Evolutionary conservation across 2,797 vertebrate species (phyloP), one percentile per base, ranked within the genome.

Genomic region (Florisuga fusca): DNA sequence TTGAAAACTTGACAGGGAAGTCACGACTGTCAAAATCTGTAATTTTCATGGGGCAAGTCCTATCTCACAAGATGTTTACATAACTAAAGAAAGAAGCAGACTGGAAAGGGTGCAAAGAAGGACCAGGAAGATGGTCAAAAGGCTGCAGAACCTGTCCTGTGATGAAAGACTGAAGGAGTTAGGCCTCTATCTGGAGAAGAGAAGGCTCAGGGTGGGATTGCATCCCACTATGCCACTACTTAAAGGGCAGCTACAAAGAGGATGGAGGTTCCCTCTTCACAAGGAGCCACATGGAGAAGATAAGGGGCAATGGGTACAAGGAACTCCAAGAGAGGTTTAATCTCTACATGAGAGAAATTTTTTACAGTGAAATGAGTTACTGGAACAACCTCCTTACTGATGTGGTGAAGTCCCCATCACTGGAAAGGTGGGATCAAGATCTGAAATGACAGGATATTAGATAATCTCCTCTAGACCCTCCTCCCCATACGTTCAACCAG

Each of bases 321-420:
- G 45, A 62, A 57, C 10, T 29, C 4, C 18, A 25, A 15, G 20
- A 81, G 18, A 73, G 22, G 26, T 48, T 86, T 82, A 25, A 62
- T 17, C 55, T 63, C 1, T 0, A 45, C 0, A 0, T 18, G 69
- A 51, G 22, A 59, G 53, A 7, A 11, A 2, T 21, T 34, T 84
- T 51, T 59, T 46, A 61, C 23, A 1, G 0, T 43, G 46, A 68
- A 33, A 73, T 50, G 18, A 45, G 10, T 63, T 55, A 69, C 51
- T 33, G 16, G 43, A 89, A 72, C 21, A 84, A 46, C 17, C n/a
- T 84, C 68, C 33, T 57, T 19, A 54, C 0, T 3, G 53, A 33
- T 43, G 15, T n/a, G 15, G 23, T 8, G 19, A 34, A 43, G 23
- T 7, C n/a, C 17, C n/a, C 29, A 67, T 18, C 15, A 15, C 19